Percentiles rank a stretch among this genome's conserved stretches.
These are phyloP conservation scores for Scomber scombrus DNA, from an alignment of 2,113 vertebrate genomes.

Conservation along the genomic window DNA sequence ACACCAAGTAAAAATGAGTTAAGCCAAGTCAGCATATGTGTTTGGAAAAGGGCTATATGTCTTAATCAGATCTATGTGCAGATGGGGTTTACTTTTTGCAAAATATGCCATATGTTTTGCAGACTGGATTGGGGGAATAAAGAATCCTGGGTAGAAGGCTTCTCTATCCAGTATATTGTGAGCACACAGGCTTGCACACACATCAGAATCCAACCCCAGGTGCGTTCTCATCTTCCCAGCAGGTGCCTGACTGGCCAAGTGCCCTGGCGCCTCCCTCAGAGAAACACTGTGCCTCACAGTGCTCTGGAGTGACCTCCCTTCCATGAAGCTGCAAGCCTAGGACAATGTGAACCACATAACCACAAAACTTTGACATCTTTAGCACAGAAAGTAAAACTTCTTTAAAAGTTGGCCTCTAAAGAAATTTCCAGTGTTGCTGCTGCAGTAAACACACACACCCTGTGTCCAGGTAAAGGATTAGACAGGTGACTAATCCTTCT, in stretches of 20 bases:
- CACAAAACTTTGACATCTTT: slow-evolving; percentile 34
- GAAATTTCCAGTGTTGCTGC: slow-evolving; percentile 8
- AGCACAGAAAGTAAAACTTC: slow-evolving; percentile 55
- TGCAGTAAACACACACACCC: neutral
- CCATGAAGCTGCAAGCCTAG: slow-evolving; percentile 15
- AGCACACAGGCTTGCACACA: slow-evolving; percentile 4
- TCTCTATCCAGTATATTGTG: neutral
- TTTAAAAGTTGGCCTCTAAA: slow-evolving; percentile 21
- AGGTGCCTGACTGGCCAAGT: slow-evolving; percentile 55
- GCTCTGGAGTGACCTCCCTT: slow-evolving; percentile 48
- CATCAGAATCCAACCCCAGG: slow-evolving; percentile 51
- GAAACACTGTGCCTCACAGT: slow-evolving; percentile 43
- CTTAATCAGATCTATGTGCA: neutral
- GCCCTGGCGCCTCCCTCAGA: slow-evolving; percentile 59
- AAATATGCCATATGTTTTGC: neutral
- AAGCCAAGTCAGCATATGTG: too few relatives aligned
- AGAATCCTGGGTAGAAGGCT: neutral
- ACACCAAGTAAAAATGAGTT: too few relatives aligned
- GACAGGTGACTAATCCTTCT: slow-evolving; percentile 31
- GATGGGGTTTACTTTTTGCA: too few relatives aligned
- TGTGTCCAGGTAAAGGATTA: slow-evolving; percentile 22
- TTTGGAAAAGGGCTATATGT: too few relatives aligned
- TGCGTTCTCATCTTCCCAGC: slow-evolving; percentile 64
- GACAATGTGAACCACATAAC: slow-evolving; percentile 57
- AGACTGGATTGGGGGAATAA: neutral